Evolutionary conservation across 2,113 vertebrate species (phyloP).

Genomic region (Lepidothrix coronata): DNA sequence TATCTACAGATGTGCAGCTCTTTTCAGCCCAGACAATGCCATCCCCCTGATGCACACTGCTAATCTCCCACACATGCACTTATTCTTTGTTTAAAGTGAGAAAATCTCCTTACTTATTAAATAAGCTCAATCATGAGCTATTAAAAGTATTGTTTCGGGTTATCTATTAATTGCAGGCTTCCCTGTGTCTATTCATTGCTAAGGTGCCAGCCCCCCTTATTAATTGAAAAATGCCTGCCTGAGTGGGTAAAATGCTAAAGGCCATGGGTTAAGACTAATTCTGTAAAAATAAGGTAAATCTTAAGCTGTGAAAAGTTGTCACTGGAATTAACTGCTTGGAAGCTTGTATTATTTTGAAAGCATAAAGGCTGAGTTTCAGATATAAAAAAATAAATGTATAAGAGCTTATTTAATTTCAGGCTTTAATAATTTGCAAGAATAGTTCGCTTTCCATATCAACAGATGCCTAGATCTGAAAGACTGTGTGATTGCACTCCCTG

Average conservation of each 20-base stretch:
- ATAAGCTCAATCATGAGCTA: conserved; percentile 73
- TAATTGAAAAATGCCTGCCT: conserved; percentile 36
- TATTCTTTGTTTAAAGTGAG: conserved; percentile 77
- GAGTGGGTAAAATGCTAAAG: conserved; percentile 46
- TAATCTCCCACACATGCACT: conserved; percentile 76
- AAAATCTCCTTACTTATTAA: conserved; percentile 78
- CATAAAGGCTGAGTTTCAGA: neutral
- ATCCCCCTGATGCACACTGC: conserved; percentile 55
- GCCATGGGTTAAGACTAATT: conserved; percentile 51
- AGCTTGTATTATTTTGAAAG: neutral
- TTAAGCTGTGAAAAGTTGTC: conserved; percentile 4
- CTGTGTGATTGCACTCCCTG: neutral
- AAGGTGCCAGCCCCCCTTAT: conserved; percentile 27
- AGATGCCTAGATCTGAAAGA: neutral
- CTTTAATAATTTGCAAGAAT: neutral
- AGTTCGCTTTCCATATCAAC: neutral
- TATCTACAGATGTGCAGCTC: conserved; percentile 77
- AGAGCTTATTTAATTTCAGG: neutral
- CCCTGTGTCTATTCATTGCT: conserved; percentile 44
- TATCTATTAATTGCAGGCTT: conserved; percentile 81
- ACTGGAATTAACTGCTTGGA: conserved; percentile 43
- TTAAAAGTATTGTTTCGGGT: conserved; percentile 82
- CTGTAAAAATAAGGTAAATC: conserved; percentile 16
- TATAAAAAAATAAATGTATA: neutral
- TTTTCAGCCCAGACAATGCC: conserved; percentile 74